Base-by-base conservation (phyloP, 1,140 invertebrate species). In the Drosophila pandora region DNA sequence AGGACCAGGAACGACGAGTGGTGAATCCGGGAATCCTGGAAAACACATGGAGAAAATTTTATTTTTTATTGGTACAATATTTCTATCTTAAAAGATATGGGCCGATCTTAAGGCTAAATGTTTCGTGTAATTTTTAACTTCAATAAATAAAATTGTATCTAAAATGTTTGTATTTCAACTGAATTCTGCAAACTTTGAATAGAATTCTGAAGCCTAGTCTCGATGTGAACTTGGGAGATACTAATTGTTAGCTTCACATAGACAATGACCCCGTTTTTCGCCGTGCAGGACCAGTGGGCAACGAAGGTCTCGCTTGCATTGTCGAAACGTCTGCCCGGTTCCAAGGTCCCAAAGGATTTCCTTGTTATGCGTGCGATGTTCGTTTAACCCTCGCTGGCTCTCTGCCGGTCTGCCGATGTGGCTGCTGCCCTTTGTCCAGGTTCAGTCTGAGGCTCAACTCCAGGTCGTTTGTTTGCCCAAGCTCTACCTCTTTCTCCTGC, bases 301-400 rank as follows among this genome's bases (percentile, higher is more conserved):
- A 71, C 61, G 71, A 79, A 83, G 75, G 80, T 63, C 63, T 52
- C 32, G 41, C 22, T 39, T 59, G 70, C 79, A 79, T 79, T 87
- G 82, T 87, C 72, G 60, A 50, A 60, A 37, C 22, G 61, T 74
- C 65, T 55, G 61, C 56, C 64, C 72, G 64, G 55, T 67, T 67
- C 81, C 77, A 76, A 80, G 82, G 78, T 87, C 82, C 82, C 82
- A 87, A 87, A 87, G 82, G 82, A 87, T 87, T 87, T 87, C 83
- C 82, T 87, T 88, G 82, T 88, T 87, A 87, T 87, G 82, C 82
- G 82, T 87, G 65, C 83, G 79, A 88, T 80, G 70, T 87, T 87
- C 79, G 82, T 82, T 85, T 87, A 85, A 85, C 81, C 81, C 82
- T 82, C 62, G 22, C 56, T 47, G 25, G 13, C 8, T 58, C 47